Conservation (phyloP, 2,797 vertebrate genomes). For the Notamacropus eugenii region DNA sequence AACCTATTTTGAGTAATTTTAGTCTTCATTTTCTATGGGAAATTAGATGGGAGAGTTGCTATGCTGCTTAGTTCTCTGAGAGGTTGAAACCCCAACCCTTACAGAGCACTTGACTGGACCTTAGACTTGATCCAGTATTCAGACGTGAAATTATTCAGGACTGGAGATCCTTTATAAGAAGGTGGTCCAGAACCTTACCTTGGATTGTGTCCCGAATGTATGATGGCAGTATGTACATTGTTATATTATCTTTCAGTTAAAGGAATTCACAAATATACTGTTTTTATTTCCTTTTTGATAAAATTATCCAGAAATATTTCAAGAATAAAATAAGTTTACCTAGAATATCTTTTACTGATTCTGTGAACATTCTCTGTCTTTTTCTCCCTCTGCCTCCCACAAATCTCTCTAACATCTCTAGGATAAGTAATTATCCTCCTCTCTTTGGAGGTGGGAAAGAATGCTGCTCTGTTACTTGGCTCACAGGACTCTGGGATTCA, state of each 20-base stretch:
- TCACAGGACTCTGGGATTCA: neutral
- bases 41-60: neutral
- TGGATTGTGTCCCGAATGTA: neutral
- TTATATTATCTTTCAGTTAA: neutral
- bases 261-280: neutral
- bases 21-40: neutral
- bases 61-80: neutral
- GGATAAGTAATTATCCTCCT: neutral
- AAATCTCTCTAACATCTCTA: neutral
- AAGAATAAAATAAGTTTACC: neutral
- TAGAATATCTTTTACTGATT: neutral
- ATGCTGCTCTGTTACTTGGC: neutral
- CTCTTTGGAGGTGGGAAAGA: neutral
- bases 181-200: neutral
- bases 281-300: neutral
- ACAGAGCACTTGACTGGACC: neutral
- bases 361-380: neutral
- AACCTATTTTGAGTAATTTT: neutral
- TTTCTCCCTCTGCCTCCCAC: rapidly evolving
- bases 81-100: neutral
- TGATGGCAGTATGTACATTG: neutral
- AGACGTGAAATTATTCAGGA: neutral
- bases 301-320: neutral
- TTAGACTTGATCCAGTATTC: neutral
- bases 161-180: neutral